A percentile compares a stretch with the other conserved stretches of the same genome.
Evolutionary conservation across 2,888 invertebrate genomes (phyloP).

Genomic region (Cacoxenus indagator): DNA sequence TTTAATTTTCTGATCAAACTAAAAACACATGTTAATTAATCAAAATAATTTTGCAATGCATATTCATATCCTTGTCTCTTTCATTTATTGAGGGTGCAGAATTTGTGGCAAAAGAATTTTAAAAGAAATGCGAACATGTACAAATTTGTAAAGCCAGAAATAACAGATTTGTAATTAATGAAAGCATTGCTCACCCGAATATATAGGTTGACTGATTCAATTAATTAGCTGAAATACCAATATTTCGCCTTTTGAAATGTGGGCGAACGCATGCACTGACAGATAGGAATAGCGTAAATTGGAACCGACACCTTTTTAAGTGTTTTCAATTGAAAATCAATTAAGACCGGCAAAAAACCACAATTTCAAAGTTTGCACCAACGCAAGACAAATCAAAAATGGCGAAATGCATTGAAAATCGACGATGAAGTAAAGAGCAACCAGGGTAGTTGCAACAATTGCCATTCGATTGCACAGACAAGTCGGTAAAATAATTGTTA

Average conservation of each 20-base stretch:
- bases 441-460: neutral
- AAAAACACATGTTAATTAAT: constrained; percentile 23
- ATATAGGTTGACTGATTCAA: neutral
- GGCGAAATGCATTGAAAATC: neutral
- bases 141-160: neutral
- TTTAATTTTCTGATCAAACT: neutral
- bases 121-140: neutral
- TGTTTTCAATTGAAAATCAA: constrained; percentile 8
- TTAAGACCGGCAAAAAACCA: neutral
- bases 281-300: neutral
- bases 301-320: neutral
- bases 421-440: neutral
- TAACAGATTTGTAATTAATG: neutral
- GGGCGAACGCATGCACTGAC: neutral
- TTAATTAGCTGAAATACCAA: too few species aligned
- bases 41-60: constrained; percentile 10
- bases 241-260: too few species aligned
- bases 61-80: neutral
- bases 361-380: neutral
- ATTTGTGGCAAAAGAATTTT: neutral
- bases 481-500: constrained; percentile 16
- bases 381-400: neutral
- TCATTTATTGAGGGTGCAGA: neutral
- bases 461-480: neutral
- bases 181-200: neutral